Percentiles rank a stretch among this genome's conserved stretches.
These are phyloP conservation scores for Imbricaverruca yamaguchii DNA, from an alignment of 2,888 invertebrate genomes.

Conservation along the genomic window DNA sequence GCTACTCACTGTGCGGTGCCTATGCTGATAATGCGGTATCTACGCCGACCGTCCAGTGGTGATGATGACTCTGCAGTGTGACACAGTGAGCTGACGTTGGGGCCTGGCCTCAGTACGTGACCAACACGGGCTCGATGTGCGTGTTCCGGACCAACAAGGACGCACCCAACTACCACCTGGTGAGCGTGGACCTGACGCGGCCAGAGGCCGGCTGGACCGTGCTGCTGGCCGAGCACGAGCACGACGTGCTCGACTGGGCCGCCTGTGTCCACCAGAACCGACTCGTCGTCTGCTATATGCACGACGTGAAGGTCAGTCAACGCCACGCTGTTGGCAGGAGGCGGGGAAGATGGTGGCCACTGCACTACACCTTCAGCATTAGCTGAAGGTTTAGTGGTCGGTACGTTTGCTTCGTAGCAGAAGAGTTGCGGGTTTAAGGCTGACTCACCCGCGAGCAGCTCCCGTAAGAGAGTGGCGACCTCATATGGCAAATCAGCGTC, in stretches of 20 bases:
- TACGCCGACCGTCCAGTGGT: no score
- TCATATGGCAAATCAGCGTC: no score
- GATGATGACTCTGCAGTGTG: no score
- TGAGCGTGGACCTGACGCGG: conserved; percentile 55
- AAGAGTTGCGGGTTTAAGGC: no score
- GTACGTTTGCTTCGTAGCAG: no score
- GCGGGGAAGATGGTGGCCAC: background rate
- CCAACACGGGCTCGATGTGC: conserved; percentile 72
- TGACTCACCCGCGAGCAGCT: no score
- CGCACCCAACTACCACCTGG: conserved; percentile 82
- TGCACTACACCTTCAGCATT: background rate
- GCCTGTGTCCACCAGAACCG: conserved; percentile 74
- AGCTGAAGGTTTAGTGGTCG: conserved; percentile 17
- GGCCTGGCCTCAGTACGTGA: conserved; percentile 60
- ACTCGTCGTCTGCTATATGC: conserved; percentile 77
- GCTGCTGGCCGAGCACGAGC: conserved; percentile 71
- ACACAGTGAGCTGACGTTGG: no score
- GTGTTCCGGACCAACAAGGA: conserved; percentile 88
- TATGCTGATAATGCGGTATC: no score
- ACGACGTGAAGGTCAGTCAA: conserved; percentile 78
- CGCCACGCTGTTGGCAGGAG: no score
- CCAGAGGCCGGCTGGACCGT: conserved; percentile 71
- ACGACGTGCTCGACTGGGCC: conserved; percentile 85
- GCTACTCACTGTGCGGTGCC: no score
- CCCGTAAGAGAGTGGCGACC: no score